Conservation (phyloP, 2,888 invertebrate species). For the Choristoneura rosaceana region DNA sequence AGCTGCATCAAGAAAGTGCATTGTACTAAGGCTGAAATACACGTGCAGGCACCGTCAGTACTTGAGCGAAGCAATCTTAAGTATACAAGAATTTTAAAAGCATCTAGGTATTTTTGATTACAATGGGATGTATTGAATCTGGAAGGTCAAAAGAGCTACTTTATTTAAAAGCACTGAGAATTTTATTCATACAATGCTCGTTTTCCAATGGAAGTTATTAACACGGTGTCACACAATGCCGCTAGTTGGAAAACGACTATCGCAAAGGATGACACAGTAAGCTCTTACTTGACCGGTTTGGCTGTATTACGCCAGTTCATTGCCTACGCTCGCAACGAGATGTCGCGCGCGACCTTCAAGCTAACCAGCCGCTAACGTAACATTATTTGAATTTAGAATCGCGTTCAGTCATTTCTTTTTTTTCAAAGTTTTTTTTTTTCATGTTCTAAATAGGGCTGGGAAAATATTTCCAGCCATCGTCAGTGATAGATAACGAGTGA, state of each 20-base stretch:
- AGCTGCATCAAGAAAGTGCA: constrained; percentile 5
- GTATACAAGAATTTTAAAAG: too few relatives aligned
- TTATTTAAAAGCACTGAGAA: background rate
- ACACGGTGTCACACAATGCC: constrained; percentile 44
- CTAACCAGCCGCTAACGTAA: constrained; percentile 58
- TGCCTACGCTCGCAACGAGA: constrained; percentile 66
- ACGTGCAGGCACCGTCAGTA: background rate
- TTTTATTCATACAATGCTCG: background rate
- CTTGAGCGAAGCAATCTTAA: background rate
- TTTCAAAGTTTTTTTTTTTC: constrained; percentile 43
- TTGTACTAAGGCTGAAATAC: background rate
- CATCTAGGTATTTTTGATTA: too few relatives aligned
- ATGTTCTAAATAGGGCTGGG: constrained; percentile 20
- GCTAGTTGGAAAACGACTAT: constrained; percentile 59
- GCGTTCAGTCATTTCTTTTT: constrained; percentile 40
- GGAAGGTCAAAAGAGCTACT: background rate
- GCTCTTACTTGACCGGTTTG: constrained; percentile 72
- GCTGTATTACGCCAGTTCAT: constrained; percentile 64
- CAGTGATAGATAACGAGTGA: constrained; percentile 49
- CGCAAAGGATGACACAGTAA: constrained; percentile 65
- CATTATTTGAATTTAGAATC: constrained; percentile 48
- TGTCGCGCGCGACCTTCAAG: constrained; percentile 55
- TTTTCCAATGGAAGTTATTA: background rate
- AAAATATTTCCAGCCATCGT: constrained; percentile 43
- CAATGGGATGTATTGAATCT: background rate